These are phyloP conservation scores for Centropristis striata DNA, from an alignment of 2,113 vertebrate species.

Conservation along the genomic window DNA sequence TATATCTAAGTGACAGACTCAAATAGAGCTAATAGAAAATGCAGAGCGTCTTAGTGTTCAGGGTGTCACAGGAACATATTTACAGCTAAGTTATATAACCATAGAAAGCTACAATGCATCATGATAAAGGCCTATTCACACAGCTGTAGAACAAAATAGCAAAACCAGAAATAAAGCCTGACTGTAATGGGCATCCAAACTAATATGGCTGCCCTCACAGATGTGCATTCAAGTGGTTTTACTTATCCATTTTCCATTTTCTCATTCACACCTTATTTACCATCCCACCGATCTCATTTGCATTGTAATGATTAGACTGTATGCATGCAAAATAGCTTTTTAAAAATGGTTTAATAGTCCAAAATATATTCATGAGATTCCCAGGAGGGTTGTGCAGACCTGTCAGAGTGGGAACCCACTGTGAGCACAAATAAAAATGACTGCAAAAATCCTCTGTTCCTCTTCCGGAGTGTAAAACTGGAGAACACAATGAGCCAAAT, in stretches of 20 bases:
- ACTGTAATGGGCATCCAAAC: slow-evolving; percentile 53
- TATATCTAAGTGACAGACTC: slow-evolving; percentile 27
- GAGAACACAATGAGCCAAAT: slow-evolving; percentile 15
- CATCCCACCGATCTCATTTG: slow-evolving; percentile 78
- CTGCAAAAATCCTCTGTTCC: slow-evolving; percentile 23
- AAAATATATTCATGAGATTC: slow-evolving; percentile 86
- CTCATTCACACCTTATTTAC: slow-evolving; percentile 81
- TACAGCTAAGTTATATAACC: slow-evolving; percentile 5
- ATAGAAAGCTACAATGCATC: slow-evolving; percentile 15
- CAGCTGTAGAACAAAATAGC: slow-evolving; percentile 22
- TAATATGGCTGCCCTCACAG: slow-evolving; percentile 58
- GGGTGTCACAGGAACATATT: slow-evolving; percentile 25
- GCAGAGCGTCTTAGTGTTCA: slow-evolving; percentile 7
- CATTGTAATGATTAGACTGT: slow-evolving; percentile 82
- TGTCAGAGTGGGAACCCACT: slow-evolving; percentile 63
- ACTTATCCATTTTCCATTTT: slow-evolving; percentile 74
- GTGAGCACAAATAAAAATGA: slow-evolving; percentile 49
- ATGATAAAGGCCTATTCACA: slow-evolving; percentile 4
- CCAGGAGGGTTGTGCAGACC: slow-evolving; percentile 57
- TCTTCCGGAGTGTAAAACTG: background rate
- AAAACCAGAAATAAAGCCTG: slow-evolving; percentile 54
- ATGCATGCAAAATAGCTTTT: slow-evolving; percentile 79
- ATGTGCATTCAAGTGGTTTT: slow-evolving; percentile 64
- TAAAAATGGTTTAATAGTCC: slow-evolving; percentile 80
- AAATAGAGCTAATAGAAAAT: slow-evolving; percentile 41